Evolutionary conservation across 2,888 invertebrate species (phyloP).

Genomic region (Papilio protenor): DNA sequence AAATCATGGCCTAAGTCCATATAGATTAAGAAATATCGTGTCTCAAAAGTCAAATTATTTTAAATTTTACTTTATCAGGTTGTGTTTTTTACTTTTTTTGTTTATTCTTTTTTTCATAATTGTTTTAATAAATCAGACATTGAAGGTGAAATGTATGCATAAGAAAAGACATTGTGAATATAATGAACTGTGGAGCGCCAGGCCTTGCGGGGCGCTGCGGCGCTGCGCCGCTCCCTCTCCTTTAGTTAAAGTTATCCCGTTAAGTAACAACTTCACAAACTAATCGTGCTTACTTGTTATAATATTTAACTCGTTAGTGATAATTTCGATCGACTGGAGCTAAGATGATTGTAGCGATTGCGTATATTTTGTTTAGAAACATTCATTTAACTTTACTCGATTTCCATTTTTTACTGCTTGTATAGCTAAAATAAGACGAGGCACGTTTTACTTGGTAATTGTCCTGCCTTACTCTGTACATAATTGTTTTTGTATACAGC

Average conservation of each 20-base stretch:
- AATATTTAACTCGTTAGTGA: constrained; percentile 80
- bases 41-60: constrained; percentile 42
- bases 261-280: constrained; percentile 82
- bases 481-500: constrained; percentile 85
- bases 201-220: constrained; percentile 71
- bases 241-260: constrained; percentile 48
- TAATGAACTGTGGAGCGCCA: constrained; percentile 49
- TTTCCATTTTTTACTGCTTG: constrained; percentile 81
- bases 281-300: constrained; percentile 81
- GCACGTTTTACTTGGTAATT: constrained; percentile 82
- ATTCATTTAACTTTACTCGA: constrained; percentile 71
- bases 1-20: constrained; percentile 39
- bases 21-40: constrained; percentile 39
- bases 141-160: constrained; percentile 22
- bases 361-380: constrained; percentile 66
- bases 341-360: constrained; percentile 60
- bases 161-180: constrained; percentile 38
- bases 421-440: constrained; percentile 81
- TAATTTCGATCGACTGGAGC: constrained; percentile 80
- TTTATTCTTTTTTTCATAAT: constrained; percentile 16
- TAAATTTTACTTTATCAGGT: constrained; percentile 31
- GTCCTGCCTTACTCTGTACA: constrained; percentile 84
- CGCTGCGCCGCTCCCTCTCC: constrained; percentile 31
- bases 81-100: constrained; percentile 35
- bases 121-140: constrained; percentile 33